phyloP scores from a whole-genome alignment of 2,797 vertebrate genomes.

The Gobio occitaniae region DNA sequence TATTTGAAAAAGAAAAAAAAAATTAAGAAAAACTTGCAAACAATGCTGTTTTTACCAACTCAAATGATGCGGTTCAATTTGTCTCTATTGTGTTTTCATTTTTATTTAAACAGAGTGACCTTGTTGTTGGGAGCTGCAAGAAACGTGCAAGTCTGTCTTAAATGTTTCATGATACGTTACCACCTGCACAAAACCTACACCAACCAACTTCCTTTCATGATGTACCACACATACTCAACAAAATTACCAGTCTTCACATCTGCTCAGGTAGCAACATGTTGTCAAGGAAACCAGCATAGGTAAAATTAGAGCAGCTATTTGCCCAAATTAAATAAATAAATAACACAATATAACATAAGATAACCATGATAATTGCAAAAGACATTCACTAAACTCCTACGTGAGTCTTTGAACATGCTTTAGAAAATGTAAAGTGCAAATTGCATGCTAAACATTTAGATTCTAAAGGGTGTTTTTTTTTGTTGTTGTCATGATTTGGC shows the following conservation, averaged over 20 bases:
- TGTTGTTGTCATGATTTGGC: conserved; percentile 12
- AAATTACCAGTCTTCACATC: conserved; percentile 10
- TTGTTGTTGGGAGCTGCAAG: not conserved
- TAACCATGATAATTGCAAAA: not conserved
- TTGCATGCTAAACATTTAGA: conserved; percentile 23
- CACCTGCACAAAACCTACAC: not conserved
- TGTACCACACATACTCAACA: not conserved
- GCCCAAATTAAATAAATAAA: not conserved
- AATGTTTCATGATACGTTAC: not conserved
- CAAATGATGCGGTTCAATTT: not conserved
- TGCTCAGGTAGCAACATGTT: conserved; percentile 12
- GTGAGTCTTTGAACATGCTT: conserved; percentile 25
- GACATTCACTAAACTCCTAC: conserved; percentile 12
- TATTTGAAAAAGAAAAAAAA: not conserved
- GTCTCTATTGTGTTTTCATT: not conserved
- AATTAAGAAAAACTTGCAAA: not conserved
- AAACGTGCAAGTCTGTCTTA: not conserved
- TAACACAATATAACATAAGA: not conserved
- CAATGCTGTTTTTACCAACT: not conserved
- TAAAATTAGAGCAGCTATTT: conserved; percentile 29
- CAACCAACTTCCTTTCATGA: conserved; percentile 1
- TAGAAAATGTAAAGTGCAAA: conserved; percentile 30
- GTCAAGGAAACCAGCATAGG: conserved; percentile 24
- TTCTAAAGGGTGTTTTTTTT: not conserved
- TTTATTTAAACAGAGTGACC: not conserved